A percentile compares a stretch with the other conserved stretches of the same genome.
phyloP scores from a whole-genome alignment of 1,140 invertebrate species.

The Samia ricini region DNA sequence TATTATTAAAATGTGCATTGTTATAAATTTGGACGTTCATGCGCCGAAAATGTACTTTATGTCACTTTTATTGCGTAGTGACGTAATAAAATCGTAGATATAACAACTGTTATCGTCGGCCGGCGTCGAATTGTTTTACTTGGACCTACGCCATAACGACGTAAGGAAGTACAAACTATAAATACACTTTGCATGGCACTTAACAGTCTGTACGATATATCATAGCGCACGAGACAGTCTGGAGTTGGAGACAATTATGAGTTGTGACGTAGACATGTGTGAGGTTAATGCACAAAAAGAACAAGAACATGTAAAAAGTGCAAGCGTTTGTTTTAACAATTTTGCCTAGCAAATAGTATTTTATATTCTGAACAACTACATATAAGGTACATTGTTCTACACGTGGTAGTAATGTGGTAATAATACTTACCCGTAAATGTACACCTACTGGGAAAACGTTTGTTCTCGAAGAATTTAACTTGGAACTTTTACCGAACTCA shows the following conservation, averaged over 20 bases:
- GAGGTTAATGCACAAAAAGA: constrained; percentile 33
- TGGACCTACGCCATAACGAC: constrained; percentile 69
- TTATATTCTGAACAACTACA: background rate
- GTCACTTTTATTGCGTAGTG: constrained; percentile 56
- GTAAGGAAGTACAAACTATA: constrained; percentile 73
- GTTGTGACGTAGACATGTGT: constrained; percentile 44
- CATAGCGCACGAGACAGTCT: constrained; percentile 45
- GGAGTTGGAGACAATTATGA: constrained; percentile 48
- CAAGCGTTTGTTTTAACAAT: background rate
- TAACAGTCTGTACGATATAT: constrained; percentile 68
- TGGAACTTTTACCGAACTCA: no score
- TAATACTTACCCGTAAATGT: no score
- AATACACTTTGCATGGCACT: constrained; percentile 75
- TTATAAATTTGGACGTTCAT: no score
- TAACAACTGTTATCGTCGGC: constrained; percentile 56
- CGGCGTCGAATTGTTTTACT: constrained; percentile 70
- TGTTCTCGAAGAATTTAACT: no score
- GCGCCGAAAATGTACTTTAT: constrained; percentile 24
- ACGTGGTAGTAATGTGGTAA: no score
- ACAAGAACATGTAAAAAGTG: background rate
- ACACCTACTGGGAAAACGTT: no score
- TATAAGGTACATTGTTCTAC: background rate
- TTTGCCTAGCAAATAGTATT: background rate
- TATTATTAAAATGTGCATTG: no score
- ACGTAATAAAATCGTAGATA: constrained; percentile 62